Percentiles rank a stretch among this genome's conserved stretches.
Evolutionary conservation across 2,888 invertebrate species (phyloP).

Genomic region (Eilema depressum): DNA sequence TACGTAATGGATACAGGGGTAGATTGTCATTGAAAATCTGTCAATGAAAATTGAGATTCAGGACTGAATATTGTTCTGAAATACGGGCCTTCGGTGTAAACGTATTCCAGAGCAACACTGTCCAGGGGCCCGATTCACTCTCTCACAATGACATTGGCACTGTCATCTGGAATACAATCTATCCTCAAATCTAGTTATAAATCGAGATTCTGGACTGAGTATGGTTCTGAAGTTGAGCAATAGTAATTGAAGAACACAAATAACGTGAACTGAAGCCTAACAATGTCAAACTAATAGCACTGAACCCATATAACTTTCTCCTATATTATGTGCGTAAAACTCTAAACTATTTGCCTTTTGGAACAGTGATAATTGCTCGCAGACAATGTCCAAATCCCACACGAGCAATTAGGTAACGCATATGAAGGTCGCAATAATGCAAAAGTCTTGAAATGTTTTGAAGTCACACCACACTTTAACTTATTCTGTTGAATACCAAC

Average conservation of each 20-base stretch:
- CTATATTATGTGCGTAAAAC: slow-evolving; percentile 1
- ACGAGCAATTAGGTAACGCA: slow-evolving; percentile 9
- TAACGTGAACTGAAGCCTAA: background rate
- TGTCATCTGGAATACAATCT: too few species aligned
- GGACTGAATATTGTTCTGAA: too few species aligned
- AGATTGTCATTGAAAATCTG: too few species aligned
- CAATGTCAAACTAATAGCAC: background rate
- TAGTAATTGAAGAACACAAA: background rate
- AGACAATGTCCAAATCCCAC: slow-evolving; percentile 8
- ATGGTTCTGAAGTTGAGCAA: background rate
- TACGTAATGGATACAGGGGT: too few species aligned
- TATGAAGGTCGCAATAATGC: slow-evolving; percentile 3
- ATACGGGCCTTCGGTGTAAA: too few species aligned
- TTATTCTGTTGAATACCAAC: background rate
- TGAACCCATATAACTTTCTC: slow-evolving; percentile 7
- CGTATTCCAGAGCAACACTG: too few species aligned
- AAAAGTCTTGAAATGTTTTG: slow-evolving; percentile 8
- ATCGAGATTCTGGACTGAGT: too few species aligned
- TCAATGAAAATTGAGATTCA: too few species aligned
- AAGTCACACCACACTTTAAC: background rate
- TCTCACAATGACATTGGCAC: too few species aligned
- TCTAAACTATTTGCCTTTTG: slow-evolving; percentile 8
- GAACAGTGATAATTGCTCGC: slow-evolving; percentile 7
- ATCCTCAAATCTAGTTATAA: too few species aligned
- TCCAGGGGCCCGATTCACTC: too few species aligned